Evolutionary conservation across 2,888 invertebrate genomes (phyloP), one percentile per base, ranked within the genome.

Genomic region (Pristionchus exspectatus): DNA sequence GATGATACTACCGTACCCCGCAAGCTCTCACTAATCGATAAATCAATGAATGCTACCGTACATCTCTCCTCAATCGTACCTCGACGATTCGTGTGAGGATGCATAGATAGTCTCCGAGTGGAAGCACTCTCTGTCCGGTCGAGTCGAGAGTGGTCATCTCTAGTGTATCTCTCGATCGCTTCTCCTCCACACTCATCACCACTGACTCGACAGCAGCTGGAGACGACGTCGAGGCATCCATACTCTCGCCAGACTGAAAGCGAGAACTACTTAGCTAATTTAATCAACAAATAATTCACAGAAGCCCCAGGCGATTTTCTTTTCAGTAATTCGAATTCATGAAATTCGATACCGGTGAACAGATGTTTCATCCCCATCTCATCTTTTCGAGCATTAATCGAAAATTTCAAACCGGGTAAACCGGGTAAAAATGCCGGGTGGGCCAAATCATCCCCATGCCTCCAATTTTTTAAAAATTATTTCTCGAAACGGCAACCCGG

Each of bases 61-160:
- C 33, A 38, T 18, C 50, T 24, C 38, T 27, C 18, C 2, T 38
- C 83, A 16, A 83, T 83, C 27, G 50, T 24, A 88, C 87, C 81
- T 93, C 92, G 56, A 94, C 88, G 38, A 94, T 90, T 85, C 90
- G 90, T 27, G 92, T 91, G 66, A 92, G 87, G 63, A 94, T 92
- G 54, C 92, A 86, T 89, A 93, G 90, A 88, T 94, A 94, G 77
- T 93, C 94, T 38, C 93, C 94, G 54, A 94, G 90, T 7, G 93
- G 93, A 10, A 94, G 87, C 54, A 93, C 91, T 30, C 91, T 77
- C 54, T 90, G 90, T 16, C 92, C 91, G 59, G 87, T 89, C 38
- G 90, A 81, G n/a, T 74, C 87, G 33, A 63, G 54, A 4, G 87
- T 63, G 14, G 87, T 88, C 87, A 74, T 72, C 30, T 88, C 87